Base-by-base conservation (phyloP, 2,888 invertebrate genomes). In the Oxytorus armatus region DNA sequence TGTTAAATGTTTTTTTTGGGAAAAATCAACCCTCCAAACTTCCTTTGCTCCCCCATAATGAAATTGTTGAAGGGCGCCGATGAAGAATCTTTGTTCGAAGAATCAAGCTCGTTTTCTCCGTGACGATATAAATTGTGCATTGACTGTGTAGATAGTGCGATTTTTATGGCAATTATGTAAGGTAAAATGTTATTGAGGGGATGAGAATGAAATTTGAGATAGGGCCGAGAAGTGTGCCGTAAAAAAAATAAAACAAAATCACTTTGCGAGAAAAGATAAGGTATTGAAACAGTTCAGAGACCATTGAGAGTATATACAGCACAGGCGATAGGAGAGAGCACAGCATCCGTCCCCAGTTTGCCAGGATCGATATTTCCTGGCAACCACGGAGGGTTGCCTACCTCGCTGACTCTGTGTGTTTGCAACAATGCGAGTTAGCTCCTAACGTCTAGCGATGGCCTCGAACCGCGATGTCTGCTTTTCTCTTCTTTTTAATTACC, bases 331-430 rank as follows among this genome's bases (percentile, higher is more conserved):
- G 65, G 68, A 76, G 84, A 85, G 84, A 85, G 81, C 83, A 85
- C 89, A 90, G 90, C 88, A 90, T 89, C 90, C 85, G 87, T 88
- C 86, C 88, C 86, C 85, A 82, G 83, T 84, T 84, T 84, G 84
- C 79, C 70, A 70, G 87, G 90, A 90, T 91, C 91, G 91, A 91
- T 91, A 90, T 89, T 91, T 90, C 90, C 90, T 90, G 90, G 90
- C 90, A 90, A 90, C 90, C 89, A 85, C 86, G 84, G 90, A 90
- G 90, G 89, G 89, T 74, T 88, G 87, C 86, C 89, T 87, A 87
- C 86, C 85, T 86, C 79, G 76, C 81, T 47, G 81, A 66, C 77
- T 85, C 87, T 87, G 86, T 88, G 85, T 90, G 88, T 91, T 90
- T 90, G 90, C 88, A 90, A 90, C 90, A 90, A 90, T 89, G 86